Percentiles rank a stretch among this genome's conserved stretches.
Conservation (phyloP, 2,113 vertebrate genomes). For the Dendrocopos noguchii region DNA sequence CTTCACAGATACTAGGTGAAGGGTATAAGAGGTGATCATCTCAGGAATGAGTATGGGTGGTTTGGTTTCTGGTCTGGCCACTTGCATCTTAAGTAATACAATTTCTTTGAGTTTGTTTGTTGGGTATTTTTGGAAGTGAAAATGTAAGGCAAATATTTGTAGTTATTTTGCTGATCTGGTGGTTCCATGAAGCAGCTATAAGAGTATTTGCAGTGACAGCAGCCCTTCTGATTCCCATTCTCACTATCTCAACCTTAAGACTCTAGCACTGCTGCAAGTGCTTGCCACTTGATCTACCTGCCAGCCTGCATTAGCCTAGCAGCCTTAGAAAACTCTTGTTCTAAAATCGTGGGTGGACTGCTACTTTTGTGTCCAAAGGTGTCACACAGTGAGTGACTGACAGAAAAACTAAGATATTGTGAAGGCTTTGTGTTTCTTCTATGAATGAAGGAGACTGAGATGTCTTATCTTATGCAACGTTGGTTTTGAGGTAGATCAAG, state of each 20-base stretch:
- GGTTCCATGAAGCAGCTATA: background rate
- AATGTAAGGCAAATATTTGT: background rate
- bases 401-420: background rate
- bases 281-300: background rate
- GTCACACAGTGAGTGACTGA: background rate
- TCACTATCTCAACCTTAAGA: background rate
- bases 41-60: background rate
- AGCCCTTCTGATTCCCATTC: background rate
- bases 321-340: background rate
- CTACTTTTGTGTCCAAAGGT: background rate
- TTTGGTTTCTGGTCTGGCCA: background rate
- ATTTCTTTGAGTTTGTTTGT: background rate
- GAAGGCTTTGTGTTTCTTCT: background rate
- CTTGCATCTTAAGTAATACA: background rate
- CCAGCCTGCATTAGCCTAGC: background rate
- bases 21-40: too few relatives aligned
- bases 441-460: background rate
- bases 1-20: too few relatives aligned
- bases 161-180: background rate
- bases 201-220: background rate
- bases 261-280: background rate
- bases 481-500: background rate
- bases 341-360: background rate
- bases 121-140: background rate
- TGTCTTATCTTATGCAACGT: rapidly evolving